phyloP scores from a whole-genome alignment of 2,113 vertebrate genomes.

The Melanotaenia duboulayi region DNA sequence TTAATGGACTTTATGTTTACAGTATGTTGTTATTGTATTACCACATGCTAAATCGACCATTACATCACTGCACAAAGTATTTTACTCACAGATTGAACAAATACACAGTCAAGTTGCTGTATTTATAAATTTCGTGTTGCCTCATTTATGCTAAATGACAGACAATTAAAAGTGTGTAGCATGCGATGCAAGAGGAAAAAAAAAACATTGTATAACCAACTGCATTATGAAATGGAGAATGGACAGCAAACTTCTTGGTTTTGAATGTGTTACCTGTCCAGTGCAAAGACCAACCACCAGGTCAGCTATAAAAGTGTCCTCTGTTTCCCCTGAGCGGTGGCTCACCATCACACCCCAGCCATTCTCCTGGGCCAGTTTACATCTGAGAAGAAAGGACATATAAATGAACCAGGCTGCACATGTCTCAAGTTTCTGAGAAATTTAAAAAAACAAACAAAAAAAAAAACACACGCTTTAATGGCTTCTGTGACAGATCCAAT shows the following conservation, averaged over 20 bases:
- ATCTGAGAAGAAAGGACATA: conserved; percentile 74
- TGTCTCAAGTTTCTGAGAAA: background rate
- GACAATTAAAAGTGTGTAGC: background rate
- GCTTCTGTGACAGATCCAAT: conserved; percentile 93
- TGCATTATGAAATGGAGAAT: background rate
- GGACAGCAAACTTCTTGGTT: background rate
- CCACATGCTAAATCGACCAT: background rate
- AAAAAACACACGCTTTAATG: conserved; percentile 90
- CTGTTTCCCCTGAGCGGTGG: conserved; percentile 93
- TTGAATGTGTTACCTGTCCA: conserved; percentile 85
- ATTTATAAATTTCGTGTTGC: background rate
- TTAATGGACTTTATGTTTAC: background rate
- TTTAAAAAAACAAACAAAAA: background rate
- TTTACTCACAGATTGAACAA: conserved; percentile 4
- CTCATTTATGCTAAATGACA: background rate
- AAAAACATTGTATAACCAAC: background rate
- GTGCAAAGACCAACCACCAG: conserved; percentile 95
- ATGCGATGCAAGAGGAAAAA: background rate
- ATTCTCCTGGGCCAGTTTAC: conserved; percentile 94
- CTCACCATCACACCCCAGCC: conserved; percentile 98
- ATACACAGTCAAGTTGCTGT: background rate
- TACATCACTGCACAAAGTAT: background rate
- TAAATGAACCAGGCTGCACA: background rate
- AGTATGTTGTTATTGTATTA: background rate
- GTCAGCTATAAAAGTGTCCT: conserved; percentile 95